phyloP scores from a whole-genome alignment of 2,797 vertebrate genomes.

The Acomys russatus region DNA sequence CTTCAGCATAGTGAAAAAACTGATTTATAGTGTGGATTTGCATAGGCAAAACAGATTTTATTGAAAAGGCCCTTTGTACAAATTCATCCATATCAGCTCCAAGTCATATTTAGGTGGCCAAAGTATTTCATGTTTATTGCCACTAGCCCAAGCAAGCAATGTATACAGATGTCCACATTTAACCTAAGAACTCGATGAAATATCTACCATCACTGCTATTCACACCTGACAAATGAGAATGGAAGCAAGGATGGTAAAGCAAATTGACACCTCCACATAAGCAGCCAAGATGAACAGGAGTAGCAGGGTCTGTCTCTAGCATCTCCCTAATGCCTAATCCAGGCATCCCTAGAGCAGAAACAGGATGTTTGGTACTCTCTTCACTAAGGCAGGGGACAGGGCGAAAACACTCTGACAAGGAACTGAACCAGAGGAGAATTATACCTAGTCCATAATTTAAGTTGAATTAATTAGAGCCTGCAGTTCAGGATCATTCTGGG shows the following conservation, averaged over 20 bases:
- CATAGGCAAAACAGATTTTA: conserved; percentile 39
- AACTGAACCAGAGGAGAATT: background rate
- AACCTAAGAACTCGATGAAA: background rate
- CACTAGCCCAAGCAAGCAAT: background rate
- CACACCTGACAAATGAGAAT: background rate
- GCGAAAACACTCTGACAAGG: background rate
- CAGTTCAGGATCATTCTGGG: conserved; percentile 14
- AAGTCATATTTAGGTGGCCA: background rate
- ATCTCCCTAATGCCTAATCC: background rate
- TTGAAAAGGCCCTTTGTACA: background rate
- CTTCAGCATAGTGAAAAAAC: conserved; percentile 1
- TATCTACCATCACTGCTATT: background rate
- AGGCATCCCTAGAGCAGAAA: background rate
- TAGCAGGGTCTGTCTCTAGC: background rate
- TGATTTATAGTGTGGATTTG: background rate
- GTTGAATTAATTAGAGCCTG: background rate
- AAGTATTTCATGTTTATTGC: background rate
- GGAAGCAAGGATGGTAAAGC: background rate
- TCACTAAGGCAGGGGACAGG: no score
- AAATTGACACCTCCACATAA: background rate
- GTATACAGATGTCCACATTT: background rate
- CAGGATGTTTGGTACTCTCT: background rate
- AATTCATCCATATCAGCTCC: conserved; percentile 12
- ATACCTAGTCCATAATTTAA: background rate
- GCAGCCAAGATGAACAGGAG: background rate